Percentiles rank a stretch among this genome's conserved stretches.
phyloP scores from a whole-genome alignment of 2,888 invertebrate species.

The Therioaphis trifolii region DNA sequence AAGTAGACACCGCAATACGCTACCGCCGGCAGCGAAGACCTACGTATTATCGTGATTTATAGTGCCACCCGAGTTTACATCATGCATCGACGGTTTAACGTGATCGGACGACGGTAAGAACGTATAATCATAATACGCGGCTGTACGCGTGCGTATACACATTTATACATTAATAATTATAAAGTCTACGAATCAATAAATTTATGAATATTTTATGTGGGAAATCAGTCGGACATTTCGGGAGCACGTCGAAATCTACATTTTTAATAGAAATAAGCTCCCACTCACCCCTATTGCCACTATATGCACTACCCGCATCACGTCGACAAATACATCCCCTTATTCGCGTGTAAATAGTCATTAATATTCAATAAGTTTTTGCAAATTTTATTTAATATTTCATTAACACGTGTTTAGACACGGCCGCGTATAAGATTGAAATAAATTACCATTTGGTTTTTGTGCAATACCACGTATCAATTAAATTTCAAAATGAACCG shows the following conservation, averaged over 20 bases:
- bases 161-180: too few species aligned
- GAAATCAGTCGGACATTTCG: background rate
- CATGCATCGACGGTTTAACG: too few species aligned
- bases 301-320: background rate
- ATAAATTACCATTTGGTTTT: background rate
- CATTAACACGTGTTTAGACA: background rate
- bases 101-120: too few species aligned
- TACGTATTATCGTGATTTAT: too few species aligned
- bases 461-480: background rate
- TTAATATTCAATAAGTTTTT: conserved; percentile 6
- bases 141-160: too few species aligned
- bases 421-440: background rate
- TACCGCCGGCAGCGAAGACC: background rate
- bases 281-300: background rate
- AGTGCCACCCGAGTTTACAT: too few species aligned
- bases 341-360: background rate
- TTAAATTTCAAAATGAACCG: background rate
- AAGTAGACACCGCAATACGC: background rate
- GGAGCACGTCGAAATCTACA: background rate
- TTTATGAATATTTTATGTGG: conserved; percentile 3
- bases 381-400: background rate
- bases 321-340: background rate
- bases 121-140: too few species aligned
- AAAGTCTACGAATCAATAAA: background rate
- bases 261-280: background rate